Base-by-base conservation (phyloP, 2,113 vertebrate species). In the pig (Sus scrofa) region DNA sequence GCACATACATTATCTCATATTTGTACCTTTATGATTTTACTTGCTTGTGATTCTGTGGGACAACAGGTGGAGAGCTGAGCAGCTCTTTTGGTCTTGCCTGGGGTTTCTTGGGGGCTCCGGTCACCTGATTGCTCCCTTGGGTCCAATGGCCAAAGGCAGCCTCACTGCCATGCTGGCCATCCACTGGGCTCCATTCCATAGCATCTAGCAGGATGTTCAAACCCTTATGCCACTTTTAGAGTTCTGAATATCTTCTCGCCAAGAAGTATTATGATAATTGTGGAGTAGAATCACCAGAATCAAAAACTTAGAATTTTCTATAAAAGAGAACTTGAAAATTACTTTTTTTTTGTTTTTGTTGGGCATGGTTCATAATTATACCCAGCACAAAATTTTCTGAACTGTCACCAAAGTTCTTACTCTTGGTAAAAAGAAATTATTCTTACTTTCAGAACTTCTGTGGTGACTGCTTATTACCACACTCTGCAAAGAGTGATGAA, bases 391-490 rank as follows among this genome's bases (percentile, higher is more conserved):
- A 52, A 67, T 86, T 95, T 96, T 89, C 74, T 44, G 82, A 83
- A 67, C 83, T 88, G 71, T 85, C 88, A 60, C 52, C 37, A 84
- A 87, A 87, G 50, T 19, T 19, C 88, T 60, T 24, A 26, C 15
- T 84, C n/a, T 56, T 77, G 37, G 67, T 92, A 44, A 95, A 74
- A 91, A 94, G 56, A 63, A 71, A 77, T 92, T 39, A 56, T 16
- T 39, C 20, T 94, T 19, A 86, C 39, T 89, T 89, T 50, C 44
- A 37, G 13, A 58, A 68, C 30, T 56, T 89, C 19, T 77, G 44
- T 13, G 30, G 34, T 63, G 50, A 77, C 22, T 84, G 75, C 81
- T 56, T 62, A 77, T 88, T 50, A 34, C 62, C 18, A 56, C 32
- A 56, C n/a, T 79, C 44, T 32, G 7, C 19, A 63, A 75, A 22